These are phyloP conservation scores for Steinernema hermaphroditum DNA, from an alignment of 2,888 invertebrate genomes.

Conservation along the genomic window DNA sequence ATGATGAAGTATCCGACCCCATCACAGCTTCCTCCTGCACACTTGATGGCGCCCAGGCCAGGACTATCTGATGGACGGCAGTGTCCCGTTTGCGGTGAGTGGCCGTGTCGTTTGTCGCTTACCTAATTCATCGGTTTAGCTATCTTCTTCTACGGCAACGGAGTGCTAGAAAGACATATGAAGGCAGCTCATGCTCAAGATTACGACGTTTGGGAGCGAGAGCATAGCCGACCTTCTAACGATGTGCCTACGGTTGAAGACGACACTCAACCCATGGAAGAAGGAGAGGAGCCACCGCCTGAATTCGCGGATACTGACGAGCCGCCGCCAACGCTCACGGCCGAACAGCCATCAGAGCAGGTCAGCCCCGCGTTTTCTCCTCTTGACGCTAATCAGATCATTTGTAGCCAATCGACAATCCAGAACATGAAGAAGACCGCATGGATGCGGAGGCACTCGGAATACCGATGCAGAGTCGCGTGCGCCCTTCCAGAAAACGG, in stretches of 20 bases:
- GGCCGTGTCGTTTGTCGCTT: not conserved
- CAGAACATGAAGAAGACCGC: conserved; percentile 7
- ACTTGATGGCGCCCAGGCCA: conserved; percentile 34
- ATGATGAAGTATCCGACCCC: conserved; percentile 27
- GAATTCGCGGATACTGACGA: conserved; percentile 14
- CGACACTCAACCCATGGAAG: not conserved
- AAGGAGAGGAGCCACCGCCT: not conserved
- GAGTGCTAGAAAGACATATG: conserved; percentile 48
- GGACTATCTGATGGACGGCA: conserved; percentile 41
- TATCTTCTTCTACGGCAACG: conserved; percentile 54
- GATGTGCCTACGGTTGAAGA: not conserved
- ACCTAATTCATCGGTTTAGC: conserved; percentile 39
- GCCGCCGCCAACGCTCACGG: conserved; percentile 21
- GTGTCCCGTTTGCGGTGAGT: conserved; percentile 42
- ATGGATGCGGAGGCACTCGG: conserved; percentile 7
- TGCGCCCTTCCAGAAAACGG: not conserved
- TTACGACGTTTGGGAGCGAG: conserved; percentile 33
- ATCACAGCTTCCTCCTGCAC: conserved; percentile 28
- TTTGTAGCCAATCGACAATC: not conserved
- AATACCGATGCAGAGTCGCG: not conserved
- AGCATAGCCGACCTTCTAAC: conserved; percentile 2
- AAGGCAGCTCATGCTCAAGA: conserved; percentile 45
- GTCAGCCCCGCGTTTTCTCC: not conserved
- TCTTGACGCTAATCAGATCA: not conserved
- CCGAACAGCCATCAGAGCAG: conserved; percentile 33